Percentiles rank a stretch among this genome's conserved stretches.
phyloP scores from a whole-genome alignment of 2,888 invertebrate species.

The Drosophila vallismaia region DNA sequence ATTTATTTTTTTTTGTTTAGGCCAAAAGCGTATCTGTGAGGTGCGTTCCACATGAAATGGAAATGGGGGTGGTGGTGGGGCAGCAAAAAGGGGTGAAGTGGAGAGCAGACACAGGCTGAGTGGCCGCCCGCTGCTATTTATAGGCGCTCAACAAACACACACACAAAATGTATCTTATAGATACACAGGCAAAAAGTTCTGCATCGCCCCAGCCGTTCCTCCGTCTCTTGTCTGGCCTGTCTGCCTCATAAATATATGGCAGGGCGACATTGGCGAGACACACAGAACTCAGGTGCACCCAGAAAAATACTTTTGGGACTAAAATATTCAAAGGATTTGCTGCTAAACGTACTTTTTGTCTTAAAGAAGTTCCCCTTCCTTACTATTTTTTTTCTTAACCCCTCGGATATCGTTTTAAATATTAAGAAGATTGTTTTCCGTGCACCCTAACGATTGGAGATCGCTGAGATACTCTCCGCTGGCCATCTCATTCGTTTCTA shows the following conservation, averaged over 20 bases:
- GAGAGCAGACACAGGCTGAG: slow-evolving; percentile 36
- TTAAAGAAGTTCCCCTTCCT: background rate
- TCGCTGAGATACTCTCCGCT: slow-evolving; percentile 34
- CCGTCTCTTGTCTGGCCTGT: slow-evolving; percentile 45
- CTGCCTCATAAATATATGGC: slow-evolving; percentile 69
- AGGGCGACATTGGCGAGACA: slow-evolving; percentile 68
- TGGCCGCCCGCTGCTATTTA: slow-evolving; percentile 69
- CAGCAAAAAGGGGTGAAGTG: no score
- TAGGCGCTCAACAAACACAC: slow-evolving; percentile 71
- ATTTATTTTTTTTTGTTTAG: slow-evolving; percentile 54
- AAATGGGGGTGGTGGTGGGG: background rate
- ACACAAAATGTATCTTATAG: slow-evolving; percentile 66
- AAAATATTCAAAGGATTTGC: background rate
- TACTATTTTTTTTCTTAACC: background rate
- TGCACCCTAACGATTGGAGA: slow-evolving; percentile 3
- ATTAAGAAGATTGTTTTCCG: background rate
- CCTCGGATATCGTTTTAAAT: background rate
- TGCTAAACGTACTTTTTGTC: background rate
- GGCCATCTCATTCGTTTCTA: slow-evolving; percentile 10
- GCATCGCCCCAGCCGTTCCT: slow-evolving; percentile 53
- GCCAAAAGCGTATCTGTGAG: slow-evolving; percentile 21
- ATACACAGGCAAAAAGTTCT: slow-evolving; percentile 64
- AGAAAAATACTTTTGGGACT: background rate
- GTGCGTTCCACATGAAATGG: slow-evolving; percentile 22
- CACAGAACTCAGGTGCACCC: slow-evolving; percentile 52